Conservation (phyloP, 1,140 invertebrate genomes). For the Meloidogyne floridensis region DNA sequence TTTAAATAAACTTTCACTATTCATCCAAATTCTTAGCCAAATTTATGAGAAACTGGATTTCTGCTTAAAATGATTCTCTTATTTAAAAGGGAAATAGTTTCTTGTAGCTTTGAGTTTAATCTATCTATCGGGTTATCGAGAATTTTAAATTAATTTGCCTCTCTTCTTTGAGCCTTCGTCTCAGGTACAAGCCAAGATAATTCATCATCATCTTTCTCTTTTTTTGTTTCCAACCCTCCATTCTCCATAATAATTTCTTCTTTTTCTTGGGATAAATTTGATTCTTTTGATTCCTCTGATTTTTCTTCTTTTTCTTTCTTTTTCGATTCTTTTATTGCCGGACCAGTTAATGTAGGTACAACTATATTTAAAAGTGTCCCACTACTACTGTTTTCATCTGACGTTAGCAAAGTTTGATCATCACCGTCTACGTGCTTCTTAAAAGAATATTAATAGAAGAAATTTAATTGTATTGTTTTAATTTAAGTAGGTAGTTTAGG, state of each 20-base stretch:
- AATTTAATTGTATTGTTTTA: background rate
- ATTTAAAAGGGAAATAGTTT: too few species aligned
- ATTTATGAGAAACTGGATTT: too few species aligned
- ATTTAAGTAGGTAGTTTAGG: too few species aligned
- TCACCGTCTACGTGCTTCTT: slow-evolving; percentile 7
- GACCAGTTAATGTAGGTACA: background rate
- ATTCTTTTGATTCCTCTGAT: background rate
- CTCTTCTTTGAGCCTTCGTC: slow-evolving; percentile 8
- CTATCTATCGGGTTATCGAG: too few species aligned
- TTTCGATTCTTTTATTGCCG: slow-evolving; percentile 1
- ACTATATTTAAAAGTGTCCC: background rate
- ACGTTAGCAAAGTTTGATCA: slow-evolving; percentile 18
- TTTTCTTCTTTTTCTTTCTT: background rate
- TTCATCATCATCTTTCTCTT: slow-evolving; percentile 10
- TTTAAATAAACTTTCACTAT: too few species aligned
- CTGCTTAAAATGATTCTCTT: too few species aligned
- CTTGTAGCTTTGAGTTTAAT: too few species aligned
- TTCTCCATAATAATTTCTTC: slow-evolving; percentile 15
- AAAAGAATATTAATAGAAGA: background rate
- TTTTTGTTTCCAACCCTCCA: slow-evolving; percentile 7
- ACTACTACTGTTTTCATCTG: slow-evolving; percentile 24
- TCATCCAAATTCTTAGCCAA: too few species aligned
- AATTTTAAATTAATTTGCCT: background rate
- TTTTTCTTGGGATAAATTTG: background rate
- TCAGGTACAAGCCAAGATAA: slow-evolving; percentile 3